These are phyloP conservation scores for Mormyrus lacerda DNA, from an alignment of 2,113 vertebrate genomes.

Conservation along the genomic window DNA sequence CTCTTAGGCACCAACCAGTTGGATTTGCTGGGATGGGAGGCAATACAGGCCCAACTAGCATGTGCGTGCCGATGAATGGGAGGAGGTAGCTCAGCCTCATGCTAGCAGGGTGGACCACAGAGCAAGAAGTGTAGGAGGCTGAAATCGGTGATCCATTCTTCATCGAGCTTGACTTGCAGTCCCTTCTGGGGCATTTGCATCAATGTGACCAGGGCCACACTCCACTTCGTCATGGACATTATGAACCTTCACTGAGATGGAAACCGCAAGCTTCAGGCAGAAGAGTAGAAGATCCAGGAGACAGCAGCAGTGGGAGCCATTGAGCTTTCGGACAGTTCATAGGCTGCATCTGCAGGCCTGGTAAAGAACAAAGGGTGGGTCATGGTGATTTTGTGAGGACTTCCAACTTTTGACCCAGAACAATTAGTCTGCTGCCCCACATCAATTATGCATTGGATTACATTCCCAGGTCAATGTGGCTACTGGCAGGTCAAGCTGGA, in stretches of 20 bases:
- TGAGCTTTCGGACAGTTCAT: neutral
- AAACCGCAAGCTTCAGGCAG: neutral
- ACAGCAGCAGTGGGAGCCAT: neutral
- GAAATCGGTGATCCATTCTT: neutral
- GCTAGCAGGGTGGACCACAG: neutral
- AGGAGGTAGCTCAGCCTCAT: neutral
- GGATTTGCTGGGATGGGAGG: neutral
- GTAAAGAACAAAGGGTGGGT: neutral
- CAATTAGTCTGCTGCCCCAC: no score
- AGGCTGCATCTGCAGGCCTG: neutral
- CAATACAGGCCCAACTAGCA: neutral
- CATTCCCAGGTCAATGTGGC: no score
- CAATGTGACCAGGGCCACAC: neutral
- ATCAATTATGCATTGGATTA: no score
- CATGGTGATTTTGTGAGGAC: neutral
- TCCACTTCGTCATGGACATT: neutral
- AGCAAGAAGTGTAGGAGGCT: neutral
- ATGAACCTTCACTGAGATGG: neutral
- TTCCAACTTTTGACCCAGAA: neutral
- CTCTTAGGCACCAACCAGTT: neutral
- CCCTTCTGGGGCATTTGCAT: neutral
- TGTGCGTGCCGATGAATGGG: neutral
- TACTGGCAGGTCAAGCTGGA: no score
- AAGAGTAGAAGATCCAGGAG: neutral
- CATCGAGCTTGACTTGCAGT: neutral